Base-by-base conservation (phyloP, 1,140 invertebrate species). In the Drosophila leontia region DNA sequence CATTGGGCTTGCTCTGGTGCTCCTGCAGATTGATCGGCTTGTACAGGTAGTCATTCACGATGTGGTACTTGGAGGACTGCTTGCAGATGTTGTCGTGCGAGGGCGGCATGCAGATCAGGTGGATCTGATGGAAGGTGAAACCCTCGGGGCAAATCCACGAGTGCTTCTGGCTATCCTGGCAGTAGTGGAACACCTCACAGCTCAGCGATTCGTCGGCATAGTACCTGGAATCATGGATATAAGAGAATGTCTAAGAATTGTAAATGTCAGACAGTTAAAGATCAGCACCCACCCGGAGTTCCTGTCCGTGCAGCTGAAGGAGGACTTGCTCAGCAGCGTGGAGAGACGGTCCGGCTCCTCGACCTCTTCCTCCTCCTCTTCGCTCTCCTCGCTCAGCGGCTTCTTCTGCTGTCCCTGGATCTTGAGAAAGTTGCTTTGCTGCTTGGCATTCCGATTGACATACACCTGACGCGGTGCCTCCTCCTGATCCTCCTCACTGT, bases 121-220 rank as follows among this genome's bases (percentile, higher is more conserved):
- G 97, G 19, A 98, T 97, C 95, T 98, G 97, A 88, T 98, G 97
- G 95, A 98, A 98, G 48, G 96, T 96, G 87, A 98, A 98, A 74
- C 97, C 97, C 82, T 97, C 97, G 1, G 97, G 97, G 86, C 98
- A 98, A 78, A 98, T 96, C 97, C 97, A 98, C 1, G 97, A 98
- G 91, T 98, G 97, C 82, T 96, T 97, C 13, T 96, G 96, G 74
- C 96, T 97, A 65, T 97, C 97, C 84, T 98, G 97, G 91, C 98
- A 98, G 92, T 98, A 98, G 92, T 98, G 98, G 95, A 98, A 98
- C 0, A 98, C 97, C 92, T 98, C 97, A 87, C 97, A 98, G 81
- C 96, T 95, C 26, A 98, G 94, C 55, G 96, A 96, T 80, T 98
- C 96, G 88, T 98, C 97, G 23, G 97, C 97, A 91, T 98, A 98